Evolutionary conservation across 1,140 invertebrate genomes (phyloP).

Genomic region (Magallana angulata): DNA sequence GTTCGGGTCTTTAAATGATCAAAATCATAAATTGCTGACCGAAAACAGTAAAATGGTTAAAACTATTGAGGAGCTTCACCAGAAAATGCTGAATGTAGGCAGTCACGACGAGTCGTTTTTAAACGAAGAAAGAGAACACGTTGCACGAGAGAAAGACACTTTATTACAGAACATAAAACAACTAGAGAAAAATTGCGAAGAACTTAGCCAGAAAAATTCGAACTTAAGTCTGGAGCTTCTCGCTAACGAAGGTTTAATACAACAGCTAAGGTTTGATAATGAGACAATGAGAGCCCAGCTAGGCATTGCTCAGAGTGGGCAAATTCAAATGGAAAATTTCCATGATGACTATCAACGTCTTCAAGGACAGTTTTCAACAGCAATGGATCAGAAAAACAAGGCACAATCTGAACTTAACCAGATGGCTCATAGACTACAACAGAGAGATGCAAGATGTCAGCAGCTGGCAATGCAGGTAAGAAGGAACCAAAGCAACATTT

Average conservation of each 20-base stretch:
- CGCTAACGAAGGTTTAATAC: conserved; percentile 58
- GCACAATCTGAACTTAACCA: conserved; percentile 86
- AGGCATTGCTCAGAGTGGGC: conserved; percentile 57
- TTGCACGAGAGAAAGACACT: conserved; percentile 68
- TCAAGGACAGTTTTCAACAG: conserved; percentile 69
- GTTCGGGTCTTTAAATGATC: conserved; percentile 69
- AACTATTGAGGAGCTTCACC: conserved; percentile 75
- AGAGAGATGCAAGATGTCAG: conserved; percentile 92
- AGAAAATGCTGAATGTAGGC: conserved; percentile 58
- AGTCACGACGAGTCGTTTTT: conserved; percentile 58
- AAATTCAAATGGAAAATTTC: conserved; percentile 61
- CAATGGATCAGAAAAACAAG: conserved; percentile 76
- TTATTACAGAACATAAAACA: conserved; percentile 67
- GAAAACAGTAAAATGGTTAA: conserved; percentile 74
- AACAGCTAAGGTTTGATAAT: conserved; percentile 71
- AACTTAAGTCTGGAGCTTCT: conserved; percentile 66
- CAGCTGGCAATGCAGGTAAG: conserved; percentile 86
- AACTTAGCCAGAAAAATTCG: conserved; percentile 62
- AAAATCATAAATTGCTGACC: conserved; percentile 71
- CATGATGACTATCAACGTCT: conserved; percentile 70
- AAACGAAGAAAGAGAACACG: conserved; percentile 66
- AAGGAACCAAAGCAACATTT: no score
- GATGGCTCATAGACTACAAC: conserved; percentile 91
- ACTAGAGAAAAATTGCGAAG: conserved; percentile 68
- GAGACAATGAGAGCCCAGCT: conserved; percentile 69